These are phyloP conservation scores for Asteroscopus sphinx DNA, from an alignment of 2,888 invertebrate species.

Conservation along the genomic window DNA sequence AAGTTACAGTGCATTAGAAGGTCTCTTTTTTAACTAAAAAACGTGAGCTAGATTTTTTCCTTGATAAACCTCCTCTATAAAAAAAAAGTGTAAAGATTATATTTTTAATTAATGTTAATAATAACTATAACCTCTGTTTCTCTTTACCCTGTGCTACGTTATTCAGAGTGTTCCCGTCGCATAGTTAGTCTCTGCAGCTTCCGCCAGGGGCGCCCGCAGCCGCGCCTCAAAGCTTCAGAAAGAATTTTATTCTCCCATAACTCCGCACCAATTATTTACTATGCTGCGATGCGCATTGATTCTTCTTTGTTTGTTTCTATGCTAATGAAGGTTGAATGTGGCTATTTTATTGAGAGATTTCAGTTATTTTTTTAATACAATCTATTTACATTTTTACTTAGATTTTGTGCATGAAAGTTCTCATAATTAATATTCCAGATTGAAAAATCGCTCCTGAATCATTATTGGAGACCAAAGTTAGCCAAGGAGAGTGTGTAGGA, in stretches of 20 bases:
- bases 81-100: no score
- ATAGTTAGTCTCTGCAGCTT: constrained; percentile 72
- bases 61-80: no score
- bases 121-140: constrained; percentile 36
- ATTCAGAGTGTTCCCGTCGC: constrained; percentile 72
- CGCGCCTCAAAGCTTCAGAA: constrained; percentile 61
- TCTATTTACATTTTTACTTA: no score
- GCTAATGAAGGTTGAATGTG: constrained; percentile 41
- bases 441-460: no score
- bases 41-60: no score
- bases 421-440: no score
- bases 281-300: constrained; percentile 53
- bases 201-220: constrained; percentile 60
- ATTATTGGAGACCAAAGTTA: no score
- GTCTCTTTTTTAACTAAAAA: no score
- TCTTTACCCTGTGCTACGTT: constrained; percentile 64
- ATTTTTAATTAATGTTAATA: neutral
- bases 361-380: neutral
- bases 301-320: constrained; percentile 45
- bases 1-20: no score
- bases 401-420: no score
- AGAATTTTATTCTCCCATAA: constrained; percentile 69
- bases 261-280: constrained; percentile 53
- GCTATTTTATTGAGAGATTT: constrained; percentile 2
- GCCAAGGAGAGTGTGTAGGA: no score